phyloP scores from a whole-genome alignment of 2,113 vertebrate species.

The Plecturocebus donacophilus region DNA sequence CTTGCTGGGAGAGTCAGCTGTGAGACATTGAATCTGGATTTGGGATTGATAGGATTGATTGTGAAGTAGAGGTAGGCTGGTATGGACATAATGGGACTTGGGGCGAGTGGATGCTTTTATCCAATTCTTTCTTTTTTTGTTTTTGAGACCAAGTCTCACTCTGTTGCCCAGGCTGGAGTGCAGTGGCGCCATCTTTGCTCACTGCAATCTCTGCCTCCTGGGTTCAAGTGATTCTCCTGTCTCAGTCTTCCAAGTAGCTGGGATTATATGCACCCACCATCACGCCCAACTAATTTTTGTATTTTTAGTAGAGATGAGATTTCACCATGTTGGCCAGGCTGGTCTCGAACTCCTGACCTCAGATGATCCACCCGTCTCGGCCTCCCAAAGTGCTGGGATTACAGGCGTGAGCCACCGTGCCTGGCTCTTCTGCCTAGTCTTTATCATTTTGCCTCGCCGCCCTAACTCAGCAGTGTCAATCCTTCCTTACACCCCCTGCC shows the following conservation, averaged over 20 bases:
- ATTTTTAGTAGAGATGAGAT: too few relatives aligned
- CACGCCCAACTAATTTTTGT: too few relatives aligned
- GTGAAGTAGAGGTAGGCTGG: neutral
- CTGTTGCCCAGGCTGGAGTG: too few relatives aligned
- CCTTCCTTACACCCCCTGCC: neutral
- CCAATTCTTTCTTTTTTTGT: neutral
- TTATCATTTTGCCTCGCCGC: neutral
- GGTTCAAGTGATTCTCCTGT: too few relatives aligned
- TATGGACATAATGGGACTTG: neutral
- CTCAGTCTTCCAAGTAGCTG: too few relatives aligned
- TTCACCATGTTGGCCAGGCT: too few relatives aligned
- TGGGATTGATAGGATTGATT: neutral
- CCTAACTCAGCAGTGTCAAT: neutral
- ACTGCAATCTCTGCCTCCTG: too few relatives aligned
- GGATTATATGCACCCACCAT: accelerated
- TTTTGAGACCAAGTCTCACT: too few relatives aligned
- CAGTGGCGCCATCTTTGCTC: too few relatives aligned
- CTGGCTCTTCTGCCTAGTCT: neutral
- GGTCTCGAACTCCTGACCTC: too few relatives aligned
- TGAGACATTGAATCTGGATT: neutral
- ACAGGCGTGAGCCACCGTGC: too few relatives aligned
- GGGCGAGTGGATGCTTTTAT: neutral
- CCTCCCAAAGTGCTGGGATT: too few relatives aligned
- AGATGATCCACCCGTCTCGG: accelerated
- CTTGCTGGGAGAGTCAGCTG: neutral